Conservation (phyloP, 2,797 vertebrate species). For the Crossoptilon crossoptilon region DNA sequence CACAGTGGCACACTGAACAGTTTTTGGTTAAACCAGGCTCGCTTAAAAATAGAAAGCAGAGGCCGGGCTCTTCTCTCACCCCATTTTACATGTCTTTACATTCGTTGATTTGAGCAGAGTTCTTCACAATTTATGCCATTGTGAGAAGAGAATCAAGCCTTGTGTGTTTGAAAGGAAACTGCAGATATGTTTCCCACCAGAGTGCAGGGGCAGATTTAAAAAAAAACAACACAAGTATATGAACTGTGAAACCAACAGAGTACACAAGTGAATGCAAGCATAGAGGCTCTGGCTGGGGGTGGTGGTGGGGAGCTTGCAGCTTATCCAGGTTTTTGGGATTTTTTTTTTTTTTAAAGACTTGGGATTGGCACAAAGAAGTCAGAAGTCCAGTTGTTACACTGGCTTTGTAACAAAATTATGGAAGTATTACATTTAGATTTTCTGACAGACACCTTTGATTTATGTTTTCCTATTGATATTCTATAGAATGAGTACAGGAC, state of each 20-base stretch:
- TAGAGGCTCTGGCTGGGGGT: slow-evolving; percentile 41
- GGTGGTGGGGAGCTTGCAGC: not conserved
- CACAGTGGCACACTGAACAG: slow-evolving; percentile 45
- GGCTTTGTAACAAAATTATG: not conserved
- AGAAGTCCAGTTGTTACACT: not conserved
- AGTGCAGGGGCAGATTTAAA: slow-evolving; percentile 32
- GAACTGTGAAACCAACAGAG: slow-evolving; percentile 69
- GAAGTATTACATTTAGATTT: not conserved
- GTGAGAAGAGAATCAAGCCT: slow-evolving; percentile 70
- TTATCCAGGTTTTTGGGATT: not conserved
- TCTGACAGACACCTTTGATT: not conserved
- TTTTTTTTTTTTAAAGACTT: not conserved
- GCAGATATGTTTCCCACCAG: slow-evolving; percentile 65
- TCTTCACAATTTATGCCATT: slow-evolving; percentile 74
- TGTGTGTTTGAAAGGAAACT: slow-evolving; percentile 68
- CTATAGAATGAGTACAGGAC: not conserved
- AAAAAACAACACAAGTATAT: slow-evolving; percentile 62
- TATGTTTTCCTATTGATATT: not conserved
- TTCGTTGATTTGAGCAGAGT: slow-evolving; percentile 59
- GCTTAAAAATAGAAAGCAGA: slow-evolving; percentile 72
- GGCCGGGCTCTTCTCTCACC: slow-evolving; percentile 59
- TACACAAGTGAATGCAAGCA: slow-evolving; percentile 58
- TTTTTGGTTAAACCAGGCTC: slow-evolving; percentile 49
- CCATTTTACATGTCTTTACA: slow-evolving; percentile 71
- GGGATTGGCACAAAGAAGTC: not conserved